Conservation (phyloP, 2,888 invertebrate species). For the Sesia bembeciformis region DNA sequence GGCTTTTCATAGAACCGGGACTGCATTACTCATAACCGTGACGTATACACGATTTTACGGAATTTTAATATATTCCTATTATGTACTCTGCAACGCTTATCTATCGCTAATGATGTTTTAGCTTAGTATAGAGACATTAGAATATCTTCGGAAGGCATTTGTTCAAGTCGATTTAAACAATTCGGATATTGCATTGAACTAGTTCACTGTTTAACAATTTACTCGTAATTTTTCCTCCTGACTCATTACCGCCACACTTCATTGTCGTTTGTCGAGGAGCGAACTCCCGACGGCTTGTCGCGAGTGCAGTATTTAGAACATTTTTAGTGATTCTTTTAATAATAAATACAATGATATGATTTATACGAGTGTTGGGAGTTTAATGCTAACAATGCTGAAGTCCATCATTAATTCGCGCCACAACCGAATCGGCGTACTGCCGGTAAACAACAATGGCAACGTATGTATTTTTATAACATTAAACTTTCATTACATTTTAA, state of each 20-base stretch:
- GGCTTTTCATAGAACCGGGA: too few species aligned
- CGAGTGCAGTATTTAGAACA: not conserved
- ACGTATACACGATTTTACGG: too few species aligned
- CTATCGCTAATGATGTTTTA: not conserved
- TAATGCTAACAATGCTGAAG: conserved; percentile 36
- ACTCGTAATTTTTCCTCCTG: conserved; percentile 58
- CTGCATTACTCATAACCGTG: too few species aligned
- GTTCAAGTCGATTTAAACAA: conserved; percentile 34
- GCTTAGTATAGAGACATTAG: not conserved
- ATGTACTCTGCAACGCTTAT: not conserved
- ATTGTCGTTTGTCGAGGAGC: not conserved
- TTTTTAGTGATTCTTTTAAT: not conserved
- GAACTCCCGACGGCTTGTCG: not conserved
- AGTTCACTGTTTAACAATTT: conserved; percentile 46
- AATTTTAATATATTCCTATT: too few species aligned
- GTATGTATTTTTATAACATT: conserved; percentile 12
- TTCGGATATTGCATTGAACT: conserved; percentile 33
- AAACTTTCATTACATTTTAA: too few species aligned
- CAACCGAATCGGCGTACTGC: conserved; percentile 14
- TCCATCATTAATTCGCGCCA: conserved; percentile 29
- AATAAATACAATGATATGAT: not conserved
- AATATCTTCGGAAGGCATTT: not conserved
- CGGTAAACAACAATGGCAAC: conserved; percentile 8
- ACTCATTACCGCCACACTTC: conserved; percentile 26
- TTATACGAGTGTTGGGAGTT: not conserved